Evolutionary conservation across 2,113 vertebrate species (phyloP).

Genomic region (Scomber colias): DNA sequence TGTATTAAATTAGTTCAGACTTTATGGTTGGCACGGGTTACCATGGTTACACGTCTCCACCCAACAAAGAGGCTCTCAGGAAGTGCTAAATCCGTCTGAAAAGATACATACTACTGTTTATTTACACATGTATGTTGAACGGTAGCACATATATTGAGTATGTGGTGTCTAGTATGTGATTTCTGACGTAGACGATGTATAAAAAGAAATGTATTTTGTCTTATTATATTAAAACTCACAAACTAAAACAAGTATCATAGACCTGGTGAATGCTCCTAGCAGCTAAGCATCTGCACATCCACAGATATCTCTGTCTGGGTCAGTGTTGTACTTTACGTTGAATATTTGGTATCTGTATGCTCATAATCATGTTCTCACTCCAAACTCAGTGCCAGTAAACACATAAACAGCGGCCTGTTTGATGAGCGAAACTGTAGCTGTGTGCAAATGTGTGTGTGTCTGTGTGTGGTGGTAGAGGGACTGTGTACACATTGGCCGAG

Average conservation of each 20-base stretch:
- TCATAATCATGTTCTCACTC: constrained; percentile 50
- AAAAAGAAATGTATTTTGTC: constrained; percentile 14
- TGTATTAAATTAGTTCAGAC: too few species aligned
- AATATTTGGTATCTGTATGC: constrained; percentile 27
- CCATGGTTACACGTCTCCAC: too few species aligned
- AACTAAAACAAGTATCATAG: neutral
- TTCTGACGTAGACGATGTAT: too few species aligned
- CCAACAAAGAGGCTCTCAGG: too few species aligned
- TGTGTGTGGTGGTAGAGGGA: constrained; percentile 34
- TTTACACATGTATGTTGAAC: too few species aligned
- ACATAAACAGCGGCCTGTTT: constrained; percentile 65
- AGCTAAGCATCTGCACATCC: constrained; percentile 12
- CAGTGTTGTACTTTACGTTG: constrained; percentile 8
- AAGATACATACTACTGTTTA: too few species aligned
- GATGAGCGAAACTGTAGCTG: constrained; percentile 60
- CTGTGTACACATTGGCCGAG: constrained; percentile 77
- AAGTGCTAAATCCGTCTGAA: too few species aligned
- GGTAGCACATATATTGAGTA: too few species aligned
- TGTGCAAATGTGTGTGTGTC: constrained; percentile 43
- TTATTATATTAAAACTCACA: constrained; percentile 13
- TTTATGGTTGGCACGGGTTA: too few species aligned
- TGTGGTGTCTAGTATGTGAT: too few species aligned
- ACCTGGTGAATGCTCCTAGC: constrained; percentile 1
- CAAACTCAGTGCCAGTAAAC: constrained; percentile 65
- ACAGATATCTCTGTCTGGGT: constrained; percentile 62